Conservation (phyloP, 2,113 vertebrate species). For the Naja naja region DNA sequence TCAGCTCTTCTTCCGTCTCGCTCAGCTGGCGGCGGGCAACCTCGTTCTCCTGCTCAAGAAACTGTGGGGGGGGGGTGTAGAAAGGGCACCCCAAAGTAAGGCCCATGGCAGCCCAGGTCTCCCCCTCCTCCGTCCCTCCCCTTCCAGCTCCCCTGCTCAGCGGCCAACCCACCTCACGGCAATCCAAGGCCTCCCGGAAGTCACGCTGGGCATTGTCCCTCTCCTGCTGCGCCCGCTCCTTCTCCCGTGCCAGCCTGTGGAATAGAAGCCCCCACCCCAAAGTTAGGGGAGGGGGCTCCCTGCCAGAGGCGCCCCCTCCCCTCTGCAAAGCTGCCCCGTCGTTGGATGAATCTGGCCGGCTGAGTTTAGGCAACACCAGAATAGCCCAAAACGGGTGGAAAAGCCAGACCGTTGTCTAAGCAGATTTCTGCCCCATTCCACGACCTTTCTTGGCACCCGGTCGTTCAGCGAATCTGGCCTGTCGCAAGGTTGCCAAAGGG, state of each 20-base stretch:
- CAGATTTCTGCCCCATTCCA: too few relatives aligned
- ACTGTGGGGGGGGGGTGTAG: conserved; percentile 65
- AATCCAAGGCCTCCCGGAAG: conserved; percentile 70
- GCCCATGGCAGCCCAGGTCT: neutral
- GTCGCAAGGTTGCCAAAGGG: too few relatives aligned
- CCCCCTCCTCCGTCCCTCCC: neutral
- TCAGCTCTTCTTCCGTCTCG: conserved; percentile 78
- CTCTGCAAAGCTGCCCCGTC: too few relatives aligned
- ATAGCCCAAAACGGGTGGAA: too few relatives aligned
- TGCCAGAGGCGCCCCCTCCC: too few relatives aligned
- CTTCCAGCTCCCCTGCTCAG: neutral
- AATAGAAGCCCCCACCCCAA: neutral
- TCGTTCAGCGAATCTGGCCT: too few relatives aligned
- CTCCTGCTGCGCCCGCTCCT: conserved; percentile 39
- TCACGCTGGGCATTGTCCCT: conserved; percentile 56
- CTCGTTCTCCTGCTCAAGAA: conserved; percentile 84
- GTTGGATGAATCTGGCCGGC: too few relatives aligned
- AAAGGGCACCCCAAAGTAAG: neutral
- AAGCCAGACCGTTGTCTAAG: too few relatives aligned
- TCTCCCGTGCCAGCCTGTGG: conserved; percentile 57
- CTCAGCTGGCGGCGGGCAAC: conserved; percentile 76
- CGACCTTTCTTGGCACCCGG: too few relatives aligned
- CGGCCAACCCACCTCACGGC: conserved; percentile 76
- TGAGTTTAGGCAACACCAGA: too few relatives aligned
- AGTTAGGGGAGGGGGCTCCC: accelerated